These are phyloP conservation scores for Gallirallus australis DNA, from an alignment of 2,797 vertebrate genomes.

Conservation along the genomic window DNA sequence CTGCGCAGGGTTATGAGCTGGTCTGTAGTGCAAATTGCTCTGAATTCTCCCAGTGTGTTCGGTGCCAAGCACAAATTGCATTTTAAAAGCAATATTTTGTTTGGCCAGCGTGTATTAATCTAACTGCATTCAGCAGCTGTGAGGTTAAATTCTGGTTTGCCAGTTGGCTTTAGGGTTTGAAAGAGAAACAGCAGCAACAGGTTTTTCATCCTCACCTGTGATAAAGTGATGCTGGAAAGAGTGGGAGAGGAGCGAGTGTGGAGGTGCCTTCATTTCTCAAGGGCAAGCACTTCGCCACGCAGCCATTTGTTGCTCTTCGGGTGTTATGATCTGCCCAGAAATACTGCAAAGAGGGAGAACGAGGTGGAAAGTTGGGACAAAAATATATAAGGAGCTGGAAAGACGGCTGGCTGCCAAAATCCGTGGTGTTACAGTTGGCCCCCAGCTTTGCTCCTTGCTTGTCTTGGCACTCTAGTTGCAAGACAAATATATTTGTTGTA, in stretches of 20 bases:
- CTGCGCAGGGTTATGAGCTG: conserved; percentile 5
- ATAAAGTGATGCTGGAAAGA: neutral
- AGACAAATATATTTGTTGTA: conserved; percentile 62
- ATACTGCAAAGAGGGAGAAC: neutral
- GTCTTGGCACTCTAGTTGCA: conserved; percentile 49
- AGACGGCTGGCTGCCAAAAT: conserved; percentile 59
- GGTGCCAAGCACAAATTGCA: conserved; percentile 67
- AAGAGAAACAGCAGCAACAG: conserved; percentile 62
- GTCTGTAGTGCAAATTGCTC: conserved; percentile 27
- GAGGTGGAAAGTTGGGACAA: conserved; percentile 56
- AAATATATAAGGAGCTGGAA: conserved; percentile 61
- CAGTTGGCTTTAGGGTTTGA: conserved; percentile 47
- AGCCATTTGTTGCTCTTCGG: neutral
- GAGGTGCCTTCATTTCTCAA: conserved; percentile 26
- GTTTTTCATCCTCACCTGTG: conserved; percentile 5
- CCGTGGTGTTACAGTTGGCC: conserved; percentile 67
- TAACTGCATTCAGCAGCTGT: conserved; percentile 45
- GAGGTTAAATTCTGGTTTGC: conserved; percentile 59
- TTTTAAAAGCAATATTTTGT: conserved; percentile 69
- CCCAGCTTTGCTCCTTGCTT: conserved; percentile 62
- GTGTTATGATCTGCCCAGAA: conserved; percentile 36
- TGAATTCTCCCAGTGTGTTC: neutral
- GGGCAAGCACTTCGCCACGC: neutral
- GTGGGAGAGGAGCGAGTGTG: neutral
- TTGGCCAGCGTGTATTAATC: conserved; percentile 10